phyloP scores from a whole-genome alignment of 2,888 invertebrate genomes.

The Thymelicus lineola region DNA sequence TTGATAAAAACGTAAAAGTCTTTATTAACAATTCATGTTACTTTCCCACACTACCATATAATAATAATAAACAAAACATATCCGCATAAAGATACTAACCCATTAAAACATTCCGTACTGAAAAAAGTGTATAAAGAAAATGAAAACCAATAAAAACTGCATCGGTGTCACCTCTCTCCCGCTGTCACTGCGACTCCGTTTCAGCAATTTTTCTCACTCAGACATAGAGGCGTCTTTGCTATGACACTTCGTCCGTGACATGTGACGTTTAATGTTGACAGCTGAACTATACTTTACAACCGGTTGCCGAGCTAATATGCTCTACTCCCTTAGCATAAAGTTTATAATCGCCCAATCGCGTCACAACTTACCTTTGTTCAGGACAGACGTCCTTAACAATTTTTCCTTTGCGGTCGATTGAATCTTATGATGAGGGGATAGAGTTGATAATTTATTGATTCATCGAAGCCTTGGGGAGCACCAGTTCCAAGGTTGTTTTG shows the following conservation, averaged over 20 bases:
- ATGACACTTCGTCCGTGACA: conserved; percentile 65
- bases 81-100: background rate
- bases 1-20: too few species aligned
- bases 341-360: conserved; percentile 44
- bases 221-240: conserved; percentile 65
- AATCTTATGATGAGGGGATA: conserved; percentile 50
- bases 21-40: too few species aligned
- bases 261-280: conserved; percentile 72
- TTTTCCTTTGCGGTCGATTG: conserved; percentile 51
- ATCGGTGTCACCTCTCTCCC: conserved; percentile 13
- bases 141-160: conserved; percentile 19
- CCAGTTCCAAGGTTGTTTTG: conserved; percentile 71
- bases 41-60: too few species aligned
- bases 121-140: conserved; percentile 4
- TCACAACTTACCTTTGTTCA: conserved; percentile 49
- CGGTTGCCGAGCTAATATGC: conserved; percentile 35
- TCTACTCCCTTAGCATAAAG: conserved; percentile 46
- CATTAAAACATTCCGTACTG: background rate
- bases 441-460: conserved; percentile 46
- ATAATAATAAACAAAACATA: background rate
- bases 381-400: conserved; percentile 55
- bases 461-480: conserved; percentile 45
- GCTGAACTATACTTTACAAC: conserved; percentile 48
- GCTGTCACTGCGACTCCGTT: conserved; percentile 38
- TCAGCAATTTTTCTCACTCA: conserved; percentile 52